Evolutionary conservation across 2,113 vertebrate genomes (phyloP).

Genomic region (Motacilla alba): DNA sequence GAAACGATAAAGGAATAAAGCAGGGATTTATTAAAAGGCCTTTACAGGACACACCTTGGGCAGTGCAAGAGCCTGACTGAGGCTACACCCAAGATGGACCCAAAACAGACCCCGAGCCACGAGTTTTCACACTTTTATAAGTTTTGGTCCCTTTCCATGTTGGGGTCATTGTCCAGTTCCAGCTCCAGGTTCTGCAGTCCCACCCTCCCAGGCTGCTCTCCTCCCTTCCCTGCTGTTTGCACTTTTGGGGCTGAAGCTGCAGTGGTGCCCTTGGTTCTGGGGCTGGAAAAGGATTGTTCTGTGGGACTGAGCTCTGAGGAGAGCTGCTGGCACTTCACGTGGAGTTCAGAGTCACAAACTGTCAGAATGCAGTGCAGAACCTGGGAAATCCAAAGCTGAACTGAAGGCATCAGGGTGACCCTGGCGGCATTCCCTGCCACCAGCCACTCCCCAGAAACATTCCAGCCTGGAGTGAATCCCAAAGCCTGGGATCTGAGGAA

Average conservation of each 20-base stretch:
- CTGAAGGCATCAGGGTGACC: neutral
- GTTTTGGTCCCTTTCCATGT: too few relatives aligned
- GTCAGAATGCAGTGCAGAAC: neutral
- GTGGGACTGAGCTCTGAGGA: neutral
- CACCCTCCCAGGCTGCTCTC: too few relatives aligned
- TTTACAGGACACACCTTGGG: too few relatives aligned
- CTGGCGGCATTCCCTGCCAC: neutral
- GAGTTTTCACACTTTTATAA: too few relatives aligned
- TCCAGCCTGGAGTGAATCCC: neutral
- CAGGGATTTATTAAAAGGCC: too few relatives aligned
- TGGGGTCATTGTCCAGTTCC: too few relatives aligned
- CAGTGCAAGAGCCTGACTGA: too few relatives aligned
- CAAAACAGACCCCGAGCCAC: too few relatives aligned
- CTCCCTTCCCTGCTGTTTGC: too few relatives aligned
- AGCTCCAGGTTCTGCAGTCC: too few relatives aligned
- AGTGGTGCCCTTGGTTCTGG: neutral
- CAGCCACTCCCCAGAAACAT: neutral
- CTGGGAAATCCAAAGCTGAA: neutral
- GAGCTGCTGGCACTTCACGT: neutral
- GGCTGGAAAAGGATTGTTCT: neutral
- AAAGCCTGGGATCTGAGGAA: neutral
- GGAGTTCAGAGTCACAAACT: neutral
- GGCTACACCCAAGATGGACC: too few relatives aligned
- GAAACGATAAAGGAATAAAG: neutral
- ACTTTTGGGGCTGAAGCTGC: neutral